Evolutionary conservation across 2,888 invertebrate genomes (phyloP).

Genomic region (Epicampocera succincta): DNA sequence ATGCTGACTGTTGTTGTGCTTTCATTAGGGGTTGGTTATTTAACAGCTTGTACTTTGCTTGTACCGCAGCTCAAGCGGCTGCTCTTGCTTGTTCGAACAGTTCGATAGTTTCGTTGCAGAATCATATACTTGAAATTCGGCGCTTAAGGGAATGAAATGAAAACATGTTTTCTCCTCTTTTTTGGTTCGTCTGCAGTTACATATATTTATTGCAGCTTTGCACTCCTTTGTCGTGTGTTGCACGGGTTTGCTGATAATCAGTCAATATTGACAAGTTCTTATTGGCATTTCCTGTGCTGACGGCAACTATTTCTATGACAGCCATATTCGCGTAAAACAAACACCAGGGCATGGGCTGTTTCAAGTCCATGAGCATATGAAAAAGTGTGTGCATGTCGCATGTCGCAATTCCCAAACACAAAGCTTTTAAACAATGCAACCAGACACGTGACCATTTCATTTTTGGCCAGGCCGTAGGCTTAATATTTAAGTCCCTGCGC

Average conservation of each 20-base stretch:
- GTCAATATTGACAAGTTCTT: conserved; percentile 81
- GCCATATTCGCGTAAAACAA: background rate
- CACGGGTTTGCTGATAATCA: conserved; percentile 75
- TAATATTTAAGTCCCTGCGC: conserved; percentile 29
- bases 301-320: conserved; percentile 53
- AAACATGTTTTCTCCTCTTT: background rate
- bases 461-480: conserved; percentile 44
- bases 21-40: conserved; percentile 62
- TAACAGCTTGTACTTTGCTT: background rate
- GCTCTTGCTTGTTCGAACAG: background rate
- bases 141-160: background rate
- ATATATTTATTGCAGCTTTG: conserved; percentile 8
- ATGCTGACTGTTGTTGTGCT: conserved; percentile 56
- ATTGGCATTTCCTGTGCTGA: conserved; percentile 78
- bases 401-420: conserved; percentile 52
- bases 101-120: conserved; percentile 9
- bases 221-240: conserved; percentile 10
- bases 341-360: background rate
- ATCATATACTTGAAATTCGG: background rate
- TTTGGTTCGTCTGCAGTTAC: background rate
- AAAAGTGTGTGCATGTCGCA: background rate
- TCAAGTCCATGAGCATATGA: background rate
- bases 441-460: conserved; percentile 63
- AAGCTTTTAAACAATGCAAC: conserved; percentile 52
- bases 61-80: background rate